Evolutionary conservation across 1,140 invertebrate species (phyloP).

Genomic region (Sinonovacula constricta): DNA sequence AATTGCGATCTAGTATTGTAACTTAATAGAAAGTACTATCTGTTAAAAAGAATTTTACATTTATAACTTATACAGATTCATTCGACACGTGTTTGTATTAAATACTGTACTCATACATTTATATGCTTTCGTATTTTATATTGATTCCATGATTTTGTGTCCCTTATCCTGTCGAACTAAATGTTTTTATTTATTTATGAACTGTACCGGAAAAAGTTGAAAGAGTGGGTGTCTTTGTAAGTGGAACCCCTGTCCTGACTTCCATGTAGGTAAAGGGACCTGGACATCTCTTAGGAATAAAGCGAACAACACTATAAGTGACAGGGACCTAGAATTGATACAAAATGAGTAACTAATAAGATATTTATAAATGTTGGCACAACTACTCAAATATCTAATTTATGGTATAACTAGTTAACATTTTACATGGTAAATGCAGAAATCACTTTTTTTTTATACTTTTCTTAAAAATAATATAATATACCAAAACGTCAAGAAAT

Average conservation of each 20-base stretch:
- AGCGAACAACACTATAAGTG: conserved; percentile 52
- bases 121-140: too few species aligned
- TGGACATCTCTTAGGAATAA: conserved; percentile 51
- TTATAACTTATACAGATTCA: too few species aligned
- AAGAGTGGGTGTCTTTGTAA: conserved; percentile 54
- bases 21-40: too few species aligned
- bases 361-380: neutral
- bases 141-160: too few species aligned
- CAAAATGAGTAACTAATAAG: neutral
- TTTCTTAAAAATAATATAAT: neutral
- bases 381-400: neutral
- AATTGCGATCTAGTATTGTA: too few species aligned
- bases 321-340: conserved; percentile 69
- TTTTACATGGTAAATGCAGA: neutral
- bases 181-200: too few species aligned
- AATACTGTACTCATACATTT: too few species aligned
- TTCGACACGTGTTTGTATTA: too few species aligned
- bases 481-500: neutral
- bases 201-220: conserved; percentile 58
- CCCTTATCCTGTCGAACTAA: too few species aligned
- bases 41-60: too few species aligned
- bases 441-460: neutral
- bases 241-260: conserved; percentile 40
- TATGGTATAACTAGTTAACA: neutral
- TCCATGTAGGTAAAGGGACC: conserved; percentile 52